A percentile compares a stretch with the other conserved stretches of the same genome.
Conservation (phyloP, 2,797 vertebrate species). For the Gallinago solitaria region DNA sequence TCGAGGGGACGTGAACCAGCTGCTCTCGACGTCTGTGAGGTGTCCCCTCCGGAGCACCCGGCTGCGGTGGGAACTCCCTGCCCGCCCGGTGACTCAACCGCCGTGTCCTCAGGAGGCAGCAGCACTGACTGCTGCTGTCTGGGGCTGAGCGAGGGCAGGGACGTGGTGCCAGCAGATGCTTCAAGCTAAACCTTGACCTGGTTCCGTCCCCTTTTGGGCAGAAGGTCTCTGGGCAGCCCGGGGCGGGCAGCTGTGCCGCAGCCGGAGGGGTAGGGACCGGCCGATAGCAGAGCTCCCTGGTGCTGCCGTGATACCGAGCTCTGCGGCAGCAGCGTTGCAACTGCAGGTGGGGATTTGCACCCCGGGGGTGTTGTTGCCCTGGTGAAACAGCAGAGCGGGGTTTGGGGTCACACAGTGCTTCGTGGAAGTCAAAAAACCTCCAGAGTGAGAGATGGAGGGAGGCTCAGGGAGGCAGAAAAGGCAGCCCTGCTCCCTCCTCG, state of each 20-base stretch:
- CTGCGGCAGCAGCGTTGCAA: neutral
- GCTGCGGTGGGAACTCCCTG: neutral
- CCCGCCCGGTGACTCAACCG: accelerated
- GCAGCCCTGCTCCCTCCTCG: neutral
- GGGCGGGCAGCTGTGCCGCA: neutral
- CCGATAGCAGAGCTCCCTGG: neutral
- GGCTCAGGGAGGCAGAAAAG: neutral
- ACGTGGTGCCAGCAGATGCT: neutral
- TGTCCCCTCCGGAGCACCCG: neutral
- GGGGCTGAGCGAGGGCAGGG: neutral
- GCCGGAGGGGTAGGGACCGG: neutral
- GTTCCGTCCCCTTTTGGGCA: neutral
- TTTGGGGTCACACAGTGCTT: neutral
- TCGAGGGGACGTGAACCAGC: accelerated
- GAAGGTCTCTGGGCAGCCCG: neutral
- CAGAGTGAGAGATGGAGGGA: neutral
- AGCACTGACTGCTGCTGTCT: accelerated
- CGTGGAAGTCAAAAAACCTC: neutral
- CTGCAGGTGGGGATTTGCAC: neutral
- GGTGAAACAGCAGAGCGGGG: neutral
- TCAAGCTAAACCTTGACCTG: neutral
- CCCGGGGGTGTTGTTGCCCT: neutral
- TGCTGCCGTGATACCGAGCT: too few relatives aligned
- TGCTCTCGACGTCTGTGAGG: neutral
- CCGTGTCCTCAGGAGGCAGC: neutral